Evolutionary conservation across 2,113 vertebrate genomes (phyloP), one percentile per base, ranked within the genome.

Genomic region (Podilymbus podiceps): DNA sequence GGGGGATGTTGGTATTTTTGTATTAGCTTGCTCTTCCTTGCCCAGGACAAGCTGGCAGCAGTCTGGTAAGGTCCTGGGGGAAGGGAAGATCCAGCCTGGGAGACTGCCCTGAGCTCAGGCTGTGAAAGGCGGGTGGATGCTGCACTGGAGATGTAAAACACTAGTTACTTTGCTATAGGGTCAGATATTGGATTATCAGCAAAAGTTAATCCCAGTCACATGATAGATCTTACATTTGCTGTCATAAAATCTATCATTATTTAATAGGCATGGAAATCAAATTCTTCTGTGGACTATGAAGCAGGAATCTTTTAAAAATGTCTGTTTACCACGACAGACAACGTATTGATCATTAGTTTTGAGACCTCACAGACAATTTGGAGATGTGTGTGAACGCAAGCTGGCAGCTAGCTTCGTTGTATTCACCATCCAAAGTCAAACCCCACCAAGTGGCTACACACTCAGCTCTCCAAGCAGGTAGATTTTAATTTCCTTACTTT

Each of bases 241-340:
- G 91, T 96, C 94, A 96, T 92, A 95, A 96, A 98, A 98, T 96
- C 93, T 64, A 94, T 98, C 63, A 83, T 98, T 97, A 96, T 97
- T 97, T 90, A 97, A 93, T 93, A 94, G 85, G 79, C 91, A 69
- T 62, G 56, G 85, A 97, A 97, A 88, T 97, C 13, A 97, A 95
- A 90, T 97, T 89, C 46, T 96, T 96, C 72, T 92, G 56, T 85
- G 83, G 79, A 89, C 86, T 93, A 67, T 74, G 90, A 95, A 91
- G 78, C 60, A 88, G 77, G 66, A 82, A 87, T 93, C 73, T 95
- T 89, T 92, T 12, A 86, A 95, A 93, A 77, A 79, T 90, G 76
- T 77, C 84, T 91, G 85, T 94, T 97, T 90, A 95, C 71, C 84
- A 92, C 9, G 52, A 91, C 88, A 96, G 90, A 91, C 62, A 94